Conservation (phyloP, 1,140 invertebrate species). For the Eurosta solidaginis region DNA sequence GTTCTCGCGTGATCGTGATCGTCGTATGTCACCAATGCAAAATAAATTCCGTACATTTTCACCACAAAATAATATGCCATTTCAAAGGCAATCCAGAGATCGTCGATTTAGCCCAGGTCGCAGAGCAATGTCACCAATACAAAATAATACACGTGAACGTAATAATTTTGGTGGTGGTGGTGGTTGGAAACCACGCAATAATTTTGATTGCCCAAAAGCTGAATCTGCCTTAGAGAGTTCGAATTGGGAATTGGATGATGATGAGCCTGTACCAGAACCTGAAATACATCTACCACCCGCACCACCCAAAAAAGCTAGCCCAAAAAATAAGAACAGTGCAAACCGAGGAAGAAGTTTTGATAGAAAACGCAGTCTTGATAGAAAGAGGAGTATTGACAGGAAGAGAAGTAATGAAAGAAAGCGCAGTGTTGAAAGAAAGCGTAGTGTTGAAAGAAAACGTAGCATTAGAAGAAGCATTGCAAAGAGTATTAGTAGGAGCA, state of each 20-base stretch:
- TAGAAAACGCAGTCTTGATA: no score
- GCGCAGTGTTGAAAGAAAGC: no score
- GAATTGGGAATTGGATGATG: conserved; percentile 34
- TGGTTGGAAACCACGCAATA: conserved; percentile 30
- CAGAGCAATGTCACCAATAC: conserved; percentile 40
- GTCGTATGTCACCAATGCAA: conserved; percentile 44
- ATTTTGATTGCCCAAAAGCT: conserved; percentile 27
- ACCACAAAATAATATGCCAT: conserved; percentile 34
- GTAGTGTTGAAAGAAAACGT: no score
- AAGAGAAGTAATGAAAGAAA: no score
- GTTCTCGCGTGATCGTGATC: conserved; percentile 42
- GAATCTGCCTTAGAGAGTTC: conserved; percentile 40
- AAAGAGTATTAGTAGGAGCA: no score
- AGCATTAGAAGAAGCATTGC: no score
- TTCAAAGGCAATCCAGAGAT: conserved; percentile 34
- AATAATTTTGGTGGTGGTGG: conserved; percentile 40
- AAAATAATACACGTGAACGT: conserved; percentile 33
- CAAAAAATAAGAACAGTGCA: conserved; percentile 4
- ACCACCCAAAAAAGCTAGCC: conserved; percentile 12
- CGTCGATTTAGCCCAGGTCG: conserved; percentile 37
- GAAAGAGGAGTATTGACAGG: no score
- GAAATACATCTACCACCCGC: neutral
- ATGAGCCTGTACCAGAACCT: neutral
- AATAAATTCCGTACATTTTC: conserved; percentile 44
- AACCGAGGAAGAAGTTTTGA: neutral